A percentile compares a stretch with the other conserved stretches of the same genome.
phyloP scores from a whole-genome alignment of 64 coral and sea anemone genomes.

The Acropora tenuis region DNA sequence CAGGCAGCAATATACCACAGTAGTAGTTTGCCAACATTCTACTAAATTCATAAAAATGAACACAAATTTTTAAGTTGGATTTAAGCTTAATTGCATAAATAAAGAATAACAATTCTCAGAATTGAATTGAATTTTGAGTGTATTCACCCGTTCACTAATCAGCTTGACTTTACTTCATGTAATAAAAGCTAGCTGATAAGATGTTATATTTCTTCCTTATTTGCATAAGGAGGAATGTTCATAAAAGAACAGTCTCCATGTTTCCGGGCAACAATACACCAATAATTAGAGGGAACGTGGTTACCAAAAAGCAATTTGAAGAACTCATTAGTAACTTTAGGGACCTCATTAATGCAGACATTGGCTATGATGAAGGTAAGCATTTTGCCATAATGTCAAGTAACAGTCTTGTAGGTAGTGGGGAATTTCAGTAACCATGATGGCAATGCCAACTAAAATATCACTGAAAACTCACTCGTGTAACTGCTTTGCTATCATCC shows the following conservation, averaged over 20 bases:
- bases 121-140: slow-evolving; percentile 8
- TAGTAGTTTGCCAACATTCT: background rate
- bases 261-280: slow-evolving; percentile 27
- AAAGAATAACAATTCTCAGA: slow-evolving; percentile 4
- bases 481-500: background rate
- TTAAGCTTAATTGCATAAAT: slow-evolving; percentile 4
- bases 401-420: slow-evolving; percentile 10
- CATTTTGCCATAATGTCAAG: slow-evolving; percentile 14
- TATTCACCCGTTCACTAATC: background rate
- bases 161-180: background rate
- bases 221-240: slow-evolving; percentile 3
- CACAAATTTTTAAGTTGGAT: background rate
- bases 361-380: slow-evolving; percentile 68
- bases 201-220: slow-evolving; percentile 1
- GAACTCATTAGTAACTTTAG: slow-evolving; percentile 20
- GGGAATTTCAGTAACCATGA: slow-evolving; percentile 5
- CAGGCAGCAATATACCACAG: background rate
- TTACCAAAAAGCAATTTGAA: background rate
- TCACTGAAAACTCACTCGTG: background rate
- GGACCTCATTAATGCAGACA: slow-evolving; percentile 18
- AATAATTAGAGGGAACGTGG: background rate
- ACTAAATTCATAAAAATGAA: slow-evolving; percentile 12
- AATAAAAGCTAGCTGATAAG: slow-evolving; percentile 12
- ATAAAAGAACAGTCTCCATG: slow-evolving; percentile 10
- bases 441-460: slow-evolving; percentile 11